Evolutionary conservation across 1,140 invertebrate genomes (phyloP).

Genomic region (Nixonia krombeini): DNA sequence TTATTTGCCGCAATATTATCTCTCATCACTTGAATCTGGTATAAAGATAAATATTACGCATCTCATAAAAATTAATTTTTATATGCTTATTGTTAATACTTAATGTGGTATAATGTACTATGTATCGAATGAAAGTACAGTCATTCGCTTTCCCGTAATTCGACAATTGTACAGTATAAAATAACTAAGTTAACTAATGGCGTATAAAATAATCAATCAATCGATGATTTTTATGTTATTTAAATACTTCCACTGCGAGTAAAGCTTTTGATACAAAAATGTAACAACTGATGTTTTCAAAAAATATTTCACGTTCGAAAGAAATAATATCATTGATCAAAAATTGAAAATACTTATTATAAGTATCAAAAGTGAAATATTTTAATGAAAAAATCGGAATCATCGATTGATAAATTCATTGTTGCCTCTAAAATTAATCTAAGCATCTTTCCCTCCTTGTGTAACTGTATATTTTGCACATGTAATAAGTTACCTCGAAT

Average conservation of each 20-base stretch:
- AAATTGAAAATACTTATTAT: too few relatives aligned
- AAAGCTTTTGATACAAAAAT: too few relatives aligned
- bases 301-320: too few relatives aligned
- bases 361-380: too few relatives aligned
- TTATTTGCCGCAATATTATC: background rate
- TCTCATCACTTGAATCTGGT: conserved; percentile 1
- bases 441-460: conserved; percentile 15
- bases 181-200: conserved; percentile 29
- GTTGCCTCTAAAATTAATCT: conserved; percentile 19
- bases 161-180: conserved; percentile 37
- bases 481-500: conserved; percentile 37
- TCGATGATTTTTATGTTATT: conserved; percentile 1
- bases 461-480: conserved; percentile 29
- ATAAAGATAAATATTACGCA: conserved; percentile 23
- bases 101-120: conserved; percentile 4
- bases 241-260: too few relatives aligned
- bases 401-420: conserved; percentile 9
- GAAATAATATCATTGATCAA: too few relatives aligned
- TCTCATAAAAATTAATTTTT: conserved; percentile 21
- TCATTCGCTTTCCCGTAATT: conserved; percentile 17
- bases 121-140: conserved; percentile 4
- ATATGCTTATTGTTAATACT: conserved; percentile 31
- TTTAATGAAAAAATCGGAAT: background rate
- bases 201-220: conserved; percentile 14
- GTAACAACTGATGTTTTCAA: too few relatives aligned